These are phyloP conservation scores for Vulpes ferrilata DNA, from an alignment of 2,113 vertebrate species.

Conservation along the genomic window DNA sequence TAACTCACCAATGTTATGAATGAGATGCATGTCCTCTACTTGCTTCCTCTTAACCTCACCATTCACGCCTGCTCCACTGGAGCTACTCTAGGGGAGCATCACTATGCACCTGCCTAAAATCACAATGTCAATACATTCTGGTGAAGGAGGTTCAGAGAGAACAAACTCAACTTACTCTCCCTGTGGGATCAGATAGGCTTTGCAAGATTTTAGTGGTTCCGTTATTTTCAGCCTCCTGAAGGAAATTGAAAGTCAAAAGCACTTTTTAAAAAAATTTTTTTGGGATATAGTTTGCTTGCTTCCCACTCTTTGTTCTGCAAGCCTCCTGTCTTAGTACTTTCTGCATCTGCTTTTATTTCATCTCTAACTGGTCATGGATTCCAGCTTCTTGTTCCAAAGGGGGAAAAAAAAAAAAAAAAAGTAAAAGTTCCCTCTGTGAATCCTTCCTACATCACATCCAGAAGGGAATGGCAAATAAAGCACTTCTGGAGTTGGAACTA, in stretches of 20 bases:
- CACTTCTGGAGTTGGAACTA: neutral
- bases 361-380: neutral
- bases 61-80: neutral
- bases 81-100: neutral
- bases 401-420: neutral
- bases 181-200: neutral
- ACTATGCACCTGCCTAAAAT: neutral
- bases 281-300: neutral
- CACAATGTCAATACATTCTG: neutral
- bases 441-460: neutral
- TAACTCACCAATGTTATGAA: neutral
- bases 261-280: neutral
- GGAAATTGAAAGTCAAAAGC: constrained; percentile 28
- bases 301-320: neutral
- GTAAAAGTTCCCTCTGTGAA: neutral
- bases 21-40: fast-evolving
- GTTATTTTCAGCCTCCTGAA: constrained; percentile 47
- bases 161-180: neutral
- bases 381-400: neutral
- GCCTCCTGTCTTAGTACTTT: neutral
- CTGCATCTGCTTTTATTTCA: constrained; percentile 33
- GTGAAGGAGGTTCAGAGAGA: neutral
- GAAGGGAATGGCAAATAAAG: neutral
- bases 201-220: constrained; percentile 5
- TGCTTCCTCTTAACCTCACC: neutral